phyloP scores from a whole-genome alignment of 2,797 vertebrate genomes.

The Notolabrus celidotus region DNA sequence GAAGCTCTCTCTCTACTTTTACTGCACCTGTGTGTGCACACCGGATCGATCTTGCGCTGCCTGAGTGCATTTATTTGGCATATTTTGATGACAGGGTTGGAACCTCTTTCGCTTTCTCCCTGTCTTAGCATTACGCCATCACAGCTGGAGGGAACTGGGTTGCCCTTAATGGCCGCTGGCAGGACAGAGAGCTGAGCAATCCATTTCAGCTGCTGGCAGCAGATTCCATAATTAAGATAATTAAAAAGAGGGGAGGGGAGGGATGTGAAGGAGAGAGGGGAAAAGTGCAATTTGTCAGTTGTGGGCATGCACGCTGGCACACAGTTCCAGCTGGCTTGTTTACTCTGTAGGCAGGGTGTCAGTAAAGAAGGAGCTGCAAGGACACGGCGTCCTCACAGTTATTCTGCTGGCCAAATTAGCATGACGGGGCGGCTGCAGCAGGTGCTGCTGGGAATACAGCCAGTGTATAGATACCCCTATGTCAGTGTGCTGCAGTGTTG shows the following conservation, averaged over 20 bases:
- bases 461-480: constrained; percentile 32
- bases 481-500: constrained; percentile 3
- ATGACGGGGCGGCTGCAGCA: constrained; percentile 56
- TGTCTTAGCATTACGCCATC: constrained; percentile 57
- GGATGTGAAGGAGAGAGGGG: constrained; percentile 16
- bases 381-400: constrained; percentile 61
- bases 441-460: constrained; percentile 50
- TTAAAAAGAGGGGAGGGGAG: constrained; percentile 57
- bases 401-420: constrained; percentile 47
- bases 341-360: constrained; percentile 47
- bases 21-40: constrained; percentile 58
- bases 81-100: constrained; percentile 68
- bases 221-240: constrained; percentile 80
- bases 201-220: constrained; percentile 70
- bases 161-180: constrained; percentile 72
- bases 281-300: constrained; percentile 38
- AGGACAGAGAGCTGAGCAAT: constrained; percentile 61
- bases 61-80: constrained; percentile 51
- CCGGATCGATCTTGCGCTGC: constrained; percentile 46
- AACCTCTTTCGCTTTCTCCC: constrained; percentile 67
- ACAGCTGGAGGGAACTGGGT: constrained; percentile 59
- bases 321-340: constrained; percentile 60
- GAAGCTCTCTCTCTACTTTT: constrained; percentile 26
- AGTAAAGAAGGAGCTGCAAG: constrained; percentile 61
- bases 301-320: constrained; percentile 42